A percentile compares a stretch with the other conserved stretches of the same genome.
phyloP scores from a whole-genome alignment of 2,797 vertebrate genomes.

The Sebastes oblongus region DNA sequence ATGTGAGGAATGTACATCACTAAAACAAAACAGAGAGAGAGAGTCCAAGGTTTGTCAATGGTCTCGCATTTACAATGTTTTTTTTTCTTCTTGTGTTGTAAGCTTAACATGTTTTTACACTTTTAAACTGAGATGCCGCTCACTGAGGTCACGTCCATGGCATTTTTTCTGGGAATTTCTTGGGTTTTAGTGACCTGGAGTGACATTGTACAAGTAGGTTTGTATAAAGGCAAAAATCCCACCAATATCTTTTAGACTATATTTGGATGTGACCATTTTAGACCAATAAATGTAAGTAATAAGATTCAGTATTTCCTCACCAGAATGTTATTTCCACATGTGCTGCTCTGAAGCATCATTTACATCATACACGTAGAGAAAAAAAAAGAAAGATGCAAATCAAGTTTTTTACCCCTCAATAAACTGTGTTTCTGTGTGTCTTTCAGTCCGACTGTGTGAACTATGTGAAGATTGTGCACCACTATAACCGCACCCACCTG shows the following conservation, averaged over 20 bases:
- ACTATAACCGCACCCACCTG: slow-evolving; percentile 93
- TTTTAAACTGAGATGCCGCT: not conserved
- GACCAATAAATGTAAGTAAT: not conserved
- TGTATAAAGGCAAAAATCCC: not conserved
- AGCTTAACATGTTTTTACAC: not conserved
- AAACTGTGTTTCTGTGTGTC: slow-evolving; percentile 22
- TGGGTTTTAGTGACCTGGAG: not conserved
- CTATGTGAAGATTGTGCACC: slow-evolving; percentile 94
- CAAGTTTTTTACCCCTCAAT: not conserved
- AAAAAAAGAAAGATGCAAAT: not conserved
- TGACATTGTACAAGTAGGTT: not conserved
- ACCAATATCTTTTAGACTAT: not conserved
- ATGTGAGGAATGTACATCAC: slow-evolving; percentile 71
- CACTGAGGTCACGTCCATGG: not conserved
- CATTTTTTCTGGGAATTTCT: not conserved
- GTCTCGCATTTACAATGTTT: not conserved
- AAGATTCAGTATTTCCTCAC: not conserved
- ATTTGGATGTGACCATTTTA: not conserved
- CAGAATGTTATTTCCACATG: not conserved
- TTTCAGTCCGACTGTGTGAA: slow-evolving; percentile 95
- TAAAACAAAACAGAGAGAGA: slow-evolving; percentile 19
- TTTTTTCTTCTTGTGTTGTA: not conserved
- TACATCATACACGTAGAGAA: too few species aligned
- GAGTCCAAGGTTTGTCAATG: not conserved
- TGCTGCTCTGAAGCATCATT: not conserved